Percentiles rank a stretch among this genome's conserved stretches.
These are phyloP conservation scores for Catajapyx aquilonaris DNA, from an alignment of 1,140 invertebrate genomes.

Conservation along the genomic window DNA sequence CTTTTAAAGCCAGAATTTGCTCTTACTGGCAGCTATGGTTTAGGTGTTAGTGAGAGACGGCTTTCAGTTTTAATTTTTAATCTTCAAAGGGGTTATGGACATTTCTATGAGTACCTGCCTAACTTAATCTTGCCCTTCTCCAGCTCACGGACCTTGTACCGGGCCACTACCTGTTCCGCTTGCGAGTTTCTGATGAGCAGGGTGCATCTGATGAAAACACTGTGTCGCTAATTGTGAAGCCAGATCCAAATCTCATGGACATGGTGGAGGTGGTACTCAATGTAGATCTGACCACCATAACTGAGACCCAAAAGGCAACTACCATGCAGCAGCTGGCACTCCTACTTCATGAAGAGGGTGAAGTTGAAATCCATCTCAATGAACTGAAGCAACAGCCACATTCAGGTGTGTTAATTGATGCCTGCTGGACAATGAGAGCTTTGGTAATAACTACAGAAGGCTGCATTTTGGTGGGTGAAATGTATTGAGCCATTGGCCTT, in stretches of 20 bases:
- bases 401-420: no score
- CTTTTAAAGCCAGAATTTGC: constrained; percentile 2
- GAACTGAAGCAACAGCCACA: constrained; percentile 33
- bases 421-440: no score
- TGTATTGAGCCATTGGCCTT: no score
- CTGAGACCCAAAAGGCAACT: constrained; percentile 47
- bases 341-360: constrained; percentile 40
- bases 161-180: constrained; percentile 67
- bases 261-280: constrained; percentile 61
- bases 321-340: constrained; percentile 35
- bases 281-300: constrained; percentile 34
- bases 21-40: no score
- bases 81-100: neutral
- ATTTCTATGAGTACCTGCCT: neutral
- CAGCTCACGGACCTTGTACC: constrained; percentile 62
- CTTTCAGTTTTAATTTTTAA: neutral
- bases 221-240: constrained; percentile 64
- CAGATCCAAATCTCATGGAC: constrained; percentile 48
- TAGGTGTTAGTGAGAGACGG: neutral
- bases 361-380: constrained; percentile 31
- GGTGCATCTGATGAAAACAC: constrained; percentile 56
- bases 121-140: constrained; percentile 12
- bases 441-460: no score
- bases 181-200: constrained; percentile 76
- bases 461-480: no score